These are phyloP conservation scores for Steinernema carpocapsae DNA, from an alignment of 2,888 invertebrate genomes.

Conservation along the genomic window DNA sequence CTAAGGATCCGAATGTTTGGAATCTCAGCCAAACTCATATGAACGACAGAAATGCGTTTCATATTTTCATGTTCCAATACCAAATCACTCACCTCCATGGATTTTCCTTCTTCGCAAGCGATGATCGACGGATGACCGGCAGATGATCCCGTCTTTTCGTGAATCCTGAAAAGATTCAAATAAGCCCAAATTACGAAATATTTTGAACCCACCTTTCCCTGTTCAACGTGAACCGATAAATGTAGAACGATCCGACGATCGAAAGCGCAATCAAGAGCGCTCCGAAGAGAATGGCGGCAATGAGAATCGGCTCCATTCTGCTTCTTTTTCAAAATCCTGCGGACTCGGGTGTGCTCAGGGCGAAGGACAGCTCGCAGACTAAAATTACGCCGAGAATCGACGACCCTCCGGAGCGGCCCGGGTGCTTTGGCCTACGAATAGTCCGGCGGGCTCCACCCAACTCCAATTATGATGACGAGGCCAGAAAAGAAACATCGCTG, in stretches of 20 bases:
- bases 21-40: too few species aligned
- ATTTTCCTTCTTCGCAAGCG: constrained; percentile 9
- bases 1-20: too few species aligned
- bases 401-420: not conserved
- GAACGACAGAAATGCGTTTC: too few species aligned
- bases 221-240: constrained; percentile 2
- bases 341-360: not conserved
- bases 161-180: not conserved
- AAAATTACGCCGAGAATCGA: not conserved
- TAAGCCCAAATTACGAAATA: not conserved
- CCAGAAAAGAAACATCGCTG: constrained; percentile 7
- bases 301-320: constrained; percentile 21
- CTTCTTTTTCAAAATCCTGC: not conserved
- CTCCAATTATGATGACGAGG: constrained; percentile 21
- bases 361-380: not conserved
- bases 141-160: constrained; percentile 2
- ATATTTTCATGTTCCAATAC: too few species aligned
- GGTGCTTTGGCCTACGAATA: not conserved
- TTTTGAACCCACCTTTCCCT: not conserved
- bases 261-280: constrained; percentile 16
- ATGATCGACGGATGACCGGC: not conserved
- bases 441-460: not conserved
- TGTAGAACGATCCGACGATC: constrained; percentile 28
- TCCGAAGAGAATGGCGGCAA: constrained; percentile 23
- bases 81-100: not conserved